Conservation (phyloP, 37 sponge, comb jelly and placozoan species). For the Spongia lamella region DNA sequence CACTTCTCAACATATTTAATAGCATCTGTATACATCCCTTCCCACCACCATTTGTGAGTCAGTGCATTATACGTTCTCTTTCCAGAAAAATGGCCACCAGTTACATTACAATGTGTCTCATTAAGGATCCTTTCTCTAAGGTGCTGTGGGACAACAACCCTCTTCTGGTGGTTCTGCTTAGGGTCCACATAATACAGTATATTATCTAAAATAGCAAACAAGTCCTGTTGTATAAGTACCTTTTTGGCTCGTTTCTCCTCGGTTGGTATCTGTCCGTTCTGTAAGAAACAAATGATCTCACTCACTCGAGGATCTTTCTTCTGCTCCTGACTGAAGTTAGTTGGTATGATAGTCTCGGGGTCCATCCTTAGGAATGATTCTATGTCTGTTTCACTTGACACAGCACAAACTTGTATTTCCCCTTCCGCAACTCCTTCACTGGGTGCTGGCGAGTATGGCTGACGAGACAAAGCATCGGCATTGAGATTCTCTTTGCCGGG, state of each 20-base stretch:
- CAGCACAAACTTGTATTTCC: conserved; percentile 20
- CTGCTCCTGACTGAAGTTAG: conserved; percentile 45
- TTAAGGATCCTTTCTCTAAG: conserved; percentile 14
- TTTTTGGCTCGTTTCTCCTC: not conserved
- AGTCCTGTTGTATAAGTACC: not conserved
- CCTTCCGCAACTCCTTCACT: not conserved
- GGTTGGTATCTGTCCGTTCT: conserved; percentile 23
- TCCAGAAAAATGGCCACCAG: conserved; percentile 59
- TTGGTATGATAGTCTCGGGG: too few species aligned
- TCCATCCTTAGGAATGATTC: too few species aligned
- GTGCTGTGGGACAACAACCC: conserved; percentile 51
- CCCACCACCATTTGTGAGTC: conserved; percentile 55
- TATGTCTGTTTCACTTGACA: not conserved
- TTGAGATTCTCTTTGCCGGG: conserved; percentile 32
- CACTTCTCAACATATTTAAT: conserved; percentile 5
- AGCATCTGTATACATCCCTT: conserved; percentile 41
- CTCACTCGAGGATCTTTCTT: conserved; percentile 27
- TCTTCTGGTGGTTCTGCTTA: conserved; percentile 25
- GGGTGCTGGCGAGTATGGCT: conserved; percentile 10
- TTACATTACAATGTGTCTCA: conserved; percentile 32
- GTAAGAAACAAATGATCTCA: conserved; percentile 16
- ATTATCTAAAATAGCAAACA: conserved; percentile 22
- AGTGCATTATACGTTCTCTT: conserved; percentile 15
- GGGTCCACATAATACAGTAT: conserved; percentile 43
- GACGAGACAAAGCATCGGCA: conserved; percentile 39